Evolutionary conservation across 2,797 vertebrate genomes (phyloP).

Genomic region (Tolypeutes matacus): DNA sequence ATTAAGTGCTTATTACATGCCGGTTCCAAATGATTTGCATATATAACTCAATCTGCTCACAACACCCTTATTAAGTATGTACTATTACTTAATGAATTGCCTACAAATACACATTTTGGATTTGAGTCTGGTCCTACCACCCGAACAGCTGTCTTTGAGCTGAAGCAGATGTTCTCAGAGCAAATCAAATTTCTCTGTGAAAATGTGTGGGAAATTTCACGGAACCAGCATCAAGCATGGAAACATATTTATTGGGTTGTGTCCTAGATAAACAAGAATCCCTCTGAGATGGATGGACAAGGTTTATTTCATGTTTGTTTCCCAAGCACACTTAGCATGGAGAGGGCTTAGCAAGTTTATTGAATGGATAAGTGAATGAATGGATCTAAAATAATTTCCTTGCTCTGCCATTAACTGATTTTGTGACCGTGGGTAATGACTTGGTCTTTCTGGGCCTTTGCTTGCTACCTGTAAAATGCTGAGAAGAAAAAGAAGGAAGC

Average conservation of each 20-base stretch:
- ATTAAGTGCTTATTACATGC: neutral
- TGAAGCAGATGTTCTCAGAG: constrained; percentile 20
- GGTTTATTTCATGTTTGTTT: constrained; percentile 28
- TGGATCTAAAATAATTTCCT: neutral
- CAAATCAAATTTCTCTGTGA: constrained; percentile 21
- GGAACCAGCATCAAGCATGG: neutral
- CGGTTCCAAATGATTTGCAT: neutral
- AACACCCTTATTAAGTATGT: neutral
- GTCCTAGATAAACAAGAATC: neutral
- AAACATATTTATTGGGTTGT: neutral
- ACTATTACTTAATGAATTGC: neutral
- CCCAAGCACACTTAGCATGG: neutral
- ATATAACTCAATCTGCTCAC: neutral
- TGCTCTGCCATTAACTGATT: neutral
- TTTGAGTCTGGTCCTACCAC: neutral
- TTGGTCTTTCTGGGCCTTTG: constrained; percentile 15
- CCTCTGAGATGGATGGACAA: neutral
- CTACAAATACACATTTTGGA: neutral
- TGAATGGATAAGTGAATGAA: neutral
- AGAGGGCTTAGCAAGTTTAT: neutral
- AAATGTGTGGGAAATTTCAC: neutral
- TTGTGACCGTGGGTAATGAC: neutral
- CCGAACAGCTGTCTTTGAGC: neutral
- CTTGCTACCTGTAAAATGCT: neutral
- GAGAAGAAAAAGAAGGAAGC: neutral